These are phyloP conservation scores for Holcopasites calliopsidis DNA, from an alignment of 1,140 invertebrate species.

Conservation along the genomic window DNA sequence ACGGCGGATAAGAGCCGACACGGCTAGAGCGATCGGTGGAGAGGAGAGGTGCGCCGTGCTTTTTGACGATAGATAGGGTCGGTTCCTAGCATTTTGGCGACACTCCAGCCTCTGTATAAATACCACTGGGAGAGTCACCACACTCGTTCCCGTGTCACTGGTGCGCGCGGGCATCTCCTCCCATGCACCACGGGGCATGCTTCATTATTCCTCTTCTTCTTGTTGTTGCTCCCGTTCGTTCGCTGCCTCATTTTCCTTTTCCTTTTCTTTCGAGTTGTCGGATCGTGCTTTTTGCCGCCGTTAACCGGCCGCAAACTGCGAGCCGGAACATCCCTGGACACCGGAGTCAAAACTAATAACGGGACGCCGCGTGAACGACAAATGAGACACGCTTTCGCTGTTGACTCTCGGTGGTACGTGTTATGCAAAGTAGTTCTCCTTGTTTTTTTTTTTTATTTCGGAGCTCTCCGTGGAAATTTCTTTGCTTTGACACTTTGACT, in stretches of 20 bases:
- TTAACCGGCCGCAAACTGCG: constrained; percentile 27
- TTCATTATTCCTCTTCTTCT: constrained; percentile 44
- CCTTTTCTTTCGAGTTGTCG: constrained; percentile 2
- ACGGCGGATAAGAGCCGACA: constrained; percentile 20
- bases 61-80: constrained; percentile 71
- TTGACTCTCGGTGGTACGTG: not conserved
- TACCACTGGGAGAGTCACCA: constrained; percentile 71
- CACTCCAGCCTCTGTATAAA: constrained; percentile 77
- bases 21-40: constrained; percentile 2
- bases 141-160: constrained; percentile 50
- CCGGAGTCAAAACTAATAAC: constrained; percentile 25
- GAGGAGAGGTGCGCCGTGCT: constrained; percentile 50
- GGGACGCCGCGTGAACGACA: not conserved
- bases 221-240: not conserved
- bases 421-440: not conserved
- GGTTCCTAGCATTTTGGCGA: constrained; percentile 76
- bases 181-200: constrained; percentile 45
- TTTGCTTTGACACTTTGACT: too few species aligned
- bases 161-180: constrained; percentile 4
- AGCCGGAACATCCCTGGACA: not conserved
- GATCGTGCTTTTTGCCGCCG: constrained; percentile 47
- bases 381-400: not conserved
- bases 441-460: not conserved
- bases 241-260: not conserved
- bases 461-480: not conserved